A percentile compares a stretch with the other conserved stretches of the same genome.
Evolutionary conservation across 2,113 vertebrate genomes (phyloP).

Genomic region (Cyprinodon brontotheroides): DNA sequence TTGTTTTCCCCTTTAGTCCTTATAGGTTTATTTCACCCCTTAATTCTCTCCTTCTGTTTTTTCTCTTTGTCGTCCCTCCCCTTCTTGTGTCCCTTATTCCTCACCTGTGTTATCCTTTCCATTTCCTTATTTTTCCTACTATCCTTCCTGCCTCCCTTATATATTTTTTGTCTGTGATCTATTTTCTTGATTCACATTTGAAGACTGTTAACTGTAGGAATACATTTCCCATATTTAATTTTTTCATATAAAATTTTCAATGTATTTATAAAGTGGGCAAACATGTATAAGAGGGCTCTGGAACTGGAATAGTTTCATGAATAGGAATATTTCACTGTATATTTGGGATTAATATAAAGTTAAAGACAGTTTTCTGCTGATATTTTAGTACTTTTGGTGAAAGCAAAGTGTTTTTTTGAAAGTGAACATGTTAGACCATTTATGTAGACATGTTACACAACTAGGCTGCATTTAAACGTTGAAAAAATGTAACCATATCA

Average conservation of each 20-base stretch:
- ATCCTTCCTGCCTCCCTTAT: background rate
- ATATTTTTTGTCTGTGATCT: background rate
- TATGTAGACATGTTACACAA: background rate
- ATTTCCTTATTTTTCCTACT: too few species aligned
- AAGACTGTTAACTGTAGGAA: background rate
- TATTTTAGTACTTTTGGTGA: background rate
- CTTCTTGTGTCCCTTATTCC: background rate
- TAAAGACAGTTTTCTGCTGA: background rate
- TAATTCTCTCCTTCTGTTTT: too few species aligned
- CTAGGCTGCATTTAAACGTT: background rate
- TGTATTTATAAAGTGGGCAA: background rate
- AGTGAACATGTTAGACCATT: background rate
- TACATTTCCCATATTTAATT: background rate
- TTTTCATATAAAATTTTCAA: background rate
- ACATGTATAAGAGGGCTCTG: background rate
- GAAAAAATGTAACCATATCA: background rate
- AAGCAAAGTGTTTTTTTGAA: background rate
- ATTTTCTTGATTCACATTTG: background rate
- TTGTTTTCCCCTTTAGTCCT: too few species aligned
- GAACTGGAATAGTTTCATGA: background rate
- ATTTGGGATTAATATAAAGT: background rate
- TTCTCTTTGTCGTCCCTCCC: too few species aligned
- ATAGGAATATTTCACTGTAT: background rate
- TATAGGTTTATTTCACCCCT: too few species aligned
- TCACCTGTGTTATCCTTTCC: too few species aligned